Evolutionary conservation across 2,113 vertebrate species (phyloP).

Genomic region (Morone chrysops): DNA sequence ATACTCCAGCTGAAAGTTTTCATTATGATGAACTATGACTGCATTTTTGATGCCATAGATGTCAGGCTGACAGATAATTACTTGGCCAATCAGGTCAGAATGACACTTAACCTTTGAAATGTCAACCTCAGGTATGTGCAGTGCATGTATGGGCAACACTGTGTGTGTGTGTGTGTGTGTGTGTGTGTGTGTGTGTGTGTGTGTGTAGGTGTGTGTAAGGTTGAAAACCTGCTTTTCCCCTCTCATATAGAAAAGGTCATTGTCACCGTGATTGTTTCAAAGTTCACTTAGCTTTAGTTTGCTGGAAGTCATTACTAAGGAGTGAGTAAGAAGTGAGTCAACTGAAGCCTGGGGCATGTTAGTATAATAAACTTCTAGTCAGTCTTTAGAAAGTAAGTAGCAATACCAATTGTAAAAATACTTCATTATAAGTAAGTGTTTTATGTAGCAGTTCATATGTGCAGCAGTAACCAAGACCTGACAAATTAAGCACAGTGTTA

Average conservation of each 20-base stretch:
- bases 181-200: neutral
- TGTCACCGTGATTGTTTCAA: slow-evolving; percentile 16
- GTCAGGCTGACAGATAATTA: neutral
- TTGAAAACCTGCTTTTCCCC: neutral
- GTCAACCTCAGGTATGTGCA: slow-evolving; percentile 2
- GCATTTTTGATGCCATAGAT: neutral
- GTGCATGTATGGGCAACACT: neutral
- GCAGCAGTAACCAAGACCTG: no score
- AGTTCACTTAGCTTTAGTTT: slow-evolving; percentile 24
- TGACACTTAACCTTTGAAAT: slow-evolving; percentile 34
- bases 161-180: neutral
- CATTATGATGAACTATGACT: neutral
- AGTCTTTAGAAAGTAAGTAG: neutral
- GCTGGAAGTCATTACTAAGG: neutral
- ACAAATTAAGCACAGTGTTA: no score
- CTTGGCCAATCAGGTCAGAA: slow-evolving; percentile 13
- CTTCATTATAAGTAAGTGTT: neutral
- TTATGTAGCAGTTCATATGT: neutral
- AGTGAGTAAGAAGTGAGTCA: neutral
- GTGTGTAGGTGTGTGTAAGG: neutral
- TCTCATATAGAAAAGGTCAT: slow-evolving; percentile 26
- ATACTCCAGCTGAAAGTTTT: neutral
- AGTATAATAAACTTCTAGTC: neutral
- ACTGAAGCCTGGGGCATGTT: neutral
- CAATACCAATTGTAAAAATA: no score